Base-by-base conservation (phyloP, 2,797 vertebrate species). In the Zalophus californianus region DNA sequence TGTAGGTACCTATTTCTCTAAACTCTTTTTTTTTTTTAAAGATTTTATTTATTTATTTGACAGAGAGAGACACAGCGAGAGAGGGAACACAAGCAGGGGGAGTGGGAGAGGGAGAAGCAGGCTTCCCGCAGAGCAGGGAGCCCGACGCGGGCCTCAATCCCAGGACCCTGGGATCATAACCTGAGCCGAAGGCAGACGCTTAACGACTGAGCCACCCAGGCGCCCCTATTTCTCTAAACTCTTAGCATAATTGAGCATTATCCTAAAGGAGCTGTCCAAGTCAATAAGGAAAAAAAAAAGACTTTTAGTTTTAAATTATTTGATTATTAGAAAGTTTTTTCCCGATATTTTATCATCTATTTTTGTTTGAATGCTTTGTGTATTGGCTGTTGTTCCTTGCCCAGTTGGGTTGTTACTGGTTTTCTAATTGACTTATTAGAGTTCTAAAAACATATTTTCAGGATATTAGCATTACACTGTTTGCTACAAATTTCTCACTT, bases 351-450 rank as follows among this genome's bases (percentile, higher is more conserved):
- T 73, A 90, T 88, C 35, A 50, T 89, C 86, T 87, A 25, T 84
- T 85, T 85, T 4, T 84, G 54, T 60, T 27, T 91, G 35, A 90
- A 41, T 93, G 52, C 70, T 95, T 94, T 86, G 29, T 78, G 48
- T 87, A 32, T 62, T 96, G 16, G 18, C 35, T 79, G 4, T 64
- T 90, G 23, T 35, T 89, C 29, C 83, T 85, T 96, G 64, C n/a
- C 38, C 29, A 73, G 1, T 20, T 90, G 73, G 79, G 50, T 38
- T 60, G 9, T 84, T 78, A 29, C 23, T 93, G 18, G 16, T 82
- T 91, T 96, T 83, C 38, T 91, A 29, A 91, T 60, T 86, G 62
- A 94, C 68, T 84, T 77, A 52, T 85, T 94, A 44, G 60, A 82
- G 15, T 93, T 89, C 95, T 52, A 86, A 56, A 96, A 86, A 52